These are phyloP conservation scores for Chloroceryle amazona DNA, from an alignment of 2,797 vertebrate species.

Conservation along the genomic window DNA sequence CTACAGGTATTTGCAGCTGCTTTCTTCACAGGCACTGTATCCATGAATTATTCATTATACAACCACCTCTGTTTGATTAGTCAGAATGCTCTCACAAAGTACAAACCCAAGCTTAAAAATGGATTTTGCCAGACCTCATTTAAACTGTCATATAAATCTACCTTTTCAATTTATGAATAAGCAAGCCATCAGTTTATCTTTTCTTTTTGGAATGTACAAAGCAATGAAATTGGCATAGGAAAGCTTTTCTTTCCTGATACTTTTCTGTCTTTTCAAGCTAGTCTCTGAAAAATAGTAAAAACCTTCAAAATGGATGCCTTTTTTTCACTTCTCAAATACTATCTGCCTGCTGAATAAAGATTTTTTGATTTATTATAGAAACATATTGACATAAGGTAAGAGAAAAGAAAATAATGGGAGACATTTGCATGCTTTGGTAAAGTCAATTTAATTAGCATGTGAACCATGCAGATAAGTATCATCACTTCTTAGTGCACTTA, in stretches of 20 bases:
- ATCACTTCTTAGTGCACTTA: constrained; percentile 13
- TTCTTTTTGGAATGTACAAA: constrained; percentile 6
- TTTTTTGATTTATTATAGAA: constrained; percentile 51
- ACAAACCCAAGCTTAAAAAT: not conserved
- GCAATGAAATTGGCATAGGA: not conserved
- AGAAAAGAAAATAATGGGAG: constrained; percentile 51
- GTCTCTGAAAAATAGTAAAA: not conserved
- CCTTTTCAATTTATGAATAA: constrained; percentile 52
- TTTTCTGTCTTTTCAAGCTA: not conserved
- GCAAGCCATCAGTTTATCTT: constrained; percentile 7
- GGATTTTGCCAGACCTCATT: constrained; percentile 43
- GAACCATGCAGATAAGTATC: constrained; percentile 53
- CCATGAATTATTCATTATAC: constrained; percentile 51
- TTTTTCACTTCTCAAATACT: not conserved
- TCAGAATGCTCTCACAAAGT: not conserved
- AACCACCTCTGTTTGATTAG: constrained; percentile 55
- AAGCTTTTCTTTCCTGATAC: constrained; percentile 11
- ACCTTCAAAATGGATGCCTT: not conserved
- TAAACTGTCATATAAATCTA: constrained; percentile 21
- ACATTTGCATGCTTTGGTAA: constrained; percentile 29
- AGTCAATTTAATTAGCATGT: constrained; percentile 58
- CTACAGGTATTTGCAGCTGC: constrained; percentile 30
- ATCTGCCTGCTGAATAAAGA: constrained; percentile 28
- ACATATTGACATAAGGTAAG: constrained; percentile 9
- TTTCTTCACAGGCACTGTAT: not conserved